Conservation (phyloP, 2,797 vertebrate species). For the Ara ararauna region DNA sequence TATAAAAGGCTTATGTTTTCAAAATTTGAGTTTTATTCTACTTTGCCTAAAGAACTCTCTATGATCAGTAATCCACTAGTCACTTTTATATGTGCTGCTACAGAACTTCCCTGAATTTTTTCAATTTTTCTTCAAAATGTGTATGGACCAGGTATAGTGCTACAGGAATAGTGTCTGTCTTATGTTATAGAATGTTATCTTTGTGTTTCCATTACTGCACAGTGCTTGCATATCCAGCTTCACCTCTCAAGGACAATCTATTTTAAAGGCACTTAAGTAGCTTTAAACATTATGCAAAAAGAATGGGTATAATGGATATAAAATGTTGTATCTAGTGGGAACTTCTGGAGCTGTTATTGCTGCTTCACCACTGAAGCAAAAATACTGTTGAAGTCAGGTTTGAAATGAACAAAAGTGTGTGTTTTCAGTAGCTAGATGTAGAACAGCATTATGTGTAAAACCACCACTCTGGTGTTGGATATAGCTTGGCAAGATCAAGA, state of each 20-base stretch:
- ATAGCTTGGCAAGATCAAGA: neutral
- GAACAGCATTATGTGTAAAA: neutral
- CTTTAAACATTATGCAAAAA: neutral
- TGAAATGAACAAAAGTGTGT: neutral
- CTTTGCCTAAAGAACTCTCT: neutral
- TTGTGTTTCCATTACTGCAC: neutral
- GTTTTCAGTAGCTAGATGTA: neutral
- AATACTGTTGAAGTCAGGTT: neutral
- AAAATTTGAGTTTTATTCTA: neutral
- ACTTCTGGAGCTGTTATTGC: neutral
- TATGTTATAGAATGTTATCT: neutral
- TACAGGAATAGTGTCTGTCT: neutral
- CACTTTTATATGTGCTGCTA: neutral
- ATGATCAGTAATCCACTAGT: neutral
- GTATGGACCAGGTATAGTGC: rapidly evolving
- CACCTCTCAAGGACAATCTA: neutral
- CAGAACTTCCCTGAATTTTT: neutral
- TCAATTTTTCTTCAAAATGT: neutral
- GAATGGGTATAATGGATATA: neutral
- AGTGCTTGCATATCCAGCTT: neutral
- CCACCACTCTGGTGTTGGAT: neutral
- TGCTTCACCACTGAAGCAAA: neutral
- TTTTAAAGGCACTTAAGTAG: neutral
- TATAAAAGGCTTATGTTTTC: neutral
- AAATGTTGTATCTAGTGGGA: neutral